Evolutionary conservation across 2,113 vertebrate genomes (phyloP).

Genomic region (Ptychochromis oligacanthus): DNA sequence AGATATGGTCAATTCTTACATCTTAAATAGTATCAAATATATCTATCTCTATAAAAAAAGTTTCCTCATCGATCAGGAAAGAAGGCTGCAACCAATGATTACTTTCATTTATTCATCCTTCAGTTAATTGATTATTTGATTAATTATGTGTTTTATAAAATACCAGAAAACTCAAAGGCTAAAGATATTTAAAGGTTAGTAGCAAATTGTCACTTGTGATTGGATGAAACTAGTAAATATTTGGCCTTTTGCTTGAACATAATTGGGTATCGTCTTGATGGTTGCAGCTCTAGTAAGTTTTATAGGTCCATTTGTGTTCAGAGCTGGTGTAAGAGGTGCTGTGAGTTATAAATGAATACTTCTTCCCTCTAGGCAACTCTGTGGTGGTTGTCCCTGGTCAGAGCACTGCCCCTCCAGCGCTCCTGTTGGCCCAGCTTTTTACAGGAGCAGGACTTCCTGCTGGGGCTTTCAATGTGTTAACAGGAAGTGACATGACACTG

Average conservation of each 20-base stretch:
- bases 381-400: slow-evolving; percentile 74
- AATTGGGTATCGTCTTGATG: too few relatives aligned
- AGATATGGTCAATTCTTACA: background rate
- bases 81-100: background rate
- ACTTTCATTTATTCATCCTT: background rate
- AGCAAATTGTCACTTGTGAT: background rate
- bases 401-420: slow-evolving; percentile 53
- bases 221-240: too few relatives aligned
- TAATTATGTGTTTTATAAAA: background rate
- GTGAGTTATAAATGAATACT: background rate
- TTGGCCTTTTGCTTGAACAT: too few relatives aligned
- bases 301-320: too few relatives aligned
- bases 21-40: background rate
- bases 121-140: background rate
- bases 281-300: too few relatives aligned
- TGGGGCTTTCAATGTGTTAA: slow-evolving; percentile 77
- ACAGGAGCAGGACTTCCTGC: slow-evolving; percentile 74
- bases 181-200: background rate
- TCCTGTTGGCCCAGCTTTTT: slow-evolving; percentile 79
- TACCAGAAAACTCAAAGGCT: background rate
- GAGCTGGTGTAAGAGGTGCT: background rate
- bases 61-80: background rate
- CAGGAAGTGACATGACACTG: slow-evolving; percentile 65
- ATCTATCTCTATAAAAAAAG: background rate
- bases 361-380: slow-evolving; percentile 74